Base-by-base conservation (phyloP, 2,113 vertebrate species). In the Rhinichthys klamathensis region DNA sequence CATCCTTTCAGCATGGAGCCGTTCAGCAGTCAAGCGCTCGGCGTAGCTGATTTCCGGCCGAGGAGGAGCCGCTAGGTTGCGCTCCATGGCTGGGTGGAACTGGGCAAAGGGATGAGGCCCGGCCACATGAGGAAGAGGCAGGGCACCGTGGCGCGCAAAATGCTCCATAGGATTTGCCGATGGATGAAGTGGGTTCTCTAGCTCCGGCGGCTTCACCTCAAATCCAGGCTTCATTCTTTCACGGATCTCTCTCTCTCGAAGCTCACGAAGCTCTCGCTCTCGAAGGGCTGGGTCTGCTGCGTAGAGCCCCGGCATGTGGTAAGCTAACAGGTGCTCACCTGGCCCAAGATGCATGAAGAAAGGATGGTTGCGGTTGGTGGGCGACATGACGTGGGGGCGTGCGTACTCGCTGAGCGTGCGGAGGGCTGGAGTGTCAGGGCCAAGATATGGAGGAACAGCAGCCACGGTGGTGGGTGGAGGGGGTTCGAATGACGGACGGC, bases 191-290 rank as follows among this genome's bases (percentile, higher is more conserved):
- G 83, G 56, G 0, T 96, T 95, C 63, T 99, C 98, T 77, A 99
- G 89, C 92, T 99, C 98, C 0, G 97, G 97, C 1, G 97, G 97
- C 91, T 99, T 99, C 90, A 99, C 95, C 93, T 99, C 98, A 18
- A 96, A 99, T 88, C 98, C 98, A 0, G 98, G 98, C 91, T 99
- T 99, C 98, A 99, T 99, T 91, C 98, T 94, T 90, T 99, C 98
- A 0, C 97, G 95, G 84, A 99, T 89, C 91, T 99, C 98, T 3
- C 98, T 90, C 90, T 99, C 98, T 6, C 98, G 91, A 54, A 99
- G 93, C 75, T 98, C 97, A 3, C 98, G 95, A 9, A 98, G 95
- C 94, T 99, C 98, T 0, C 97, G 95, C 87, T 99, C 97, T 0
- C 98, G 95, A 80, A 99, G 95, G 89, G 94, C 93, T 25, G 97